Evolutionary conservation across 2,113 vertebrate species (phyloP).

Genomic region (Brienomyrus brachyistius): DNA sequence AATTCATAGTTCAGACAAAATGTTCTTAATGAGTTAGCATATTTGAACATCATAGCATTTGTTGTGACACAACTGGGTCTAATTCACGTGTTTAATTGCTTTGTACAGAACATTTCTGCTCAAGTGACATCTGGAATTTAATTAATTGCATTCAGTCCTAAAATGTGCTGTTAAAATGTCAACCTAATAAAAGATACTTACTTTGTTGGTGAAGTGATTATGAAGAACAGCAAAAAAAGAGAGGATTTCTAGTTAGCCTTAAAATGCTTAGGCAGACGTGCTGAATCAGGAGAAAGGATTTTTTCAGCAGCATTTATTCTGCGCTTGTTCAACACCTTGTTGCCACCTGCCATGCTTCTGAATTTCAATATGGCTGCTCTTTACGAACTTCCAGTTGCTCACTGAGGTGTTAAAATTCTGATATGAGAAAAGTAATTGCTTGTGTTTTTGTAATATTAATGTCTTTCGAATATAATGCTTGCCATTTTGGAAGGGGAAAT

Average conservation of each 20-base stretch:
- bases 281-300: neutral
- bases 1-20: neutral
- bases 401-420: slow-evolving; percentile 4
- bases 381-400: neutral
- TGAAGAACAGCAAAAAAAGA: neutral
- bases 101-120: neutral
- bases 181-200: neutral
- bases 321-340: neutral
- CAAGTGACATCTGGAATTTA: neutral
- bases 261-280: neutral
- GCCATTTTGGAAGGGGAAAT: neutral
- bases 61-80: neutral
- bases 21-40: neutral
- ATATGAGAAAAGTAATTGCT: neutral
- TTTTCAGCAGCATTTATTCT: neutral
- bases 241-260: neutral
- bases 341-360: neutral
- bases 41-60: neutral
- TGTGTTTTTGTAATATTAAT: neutral
- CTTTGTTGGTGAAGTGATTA: neutral
- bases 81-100: neutral
- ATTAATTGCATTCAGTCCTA: neutral
- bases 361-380: neutral
- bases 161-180: neutral
- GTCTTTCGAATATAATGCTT: neutral